Evolutionary conservation across 2,113 vertebrate species (phyloP).

Genomic region (Caloenas nicobarica): DNA sequence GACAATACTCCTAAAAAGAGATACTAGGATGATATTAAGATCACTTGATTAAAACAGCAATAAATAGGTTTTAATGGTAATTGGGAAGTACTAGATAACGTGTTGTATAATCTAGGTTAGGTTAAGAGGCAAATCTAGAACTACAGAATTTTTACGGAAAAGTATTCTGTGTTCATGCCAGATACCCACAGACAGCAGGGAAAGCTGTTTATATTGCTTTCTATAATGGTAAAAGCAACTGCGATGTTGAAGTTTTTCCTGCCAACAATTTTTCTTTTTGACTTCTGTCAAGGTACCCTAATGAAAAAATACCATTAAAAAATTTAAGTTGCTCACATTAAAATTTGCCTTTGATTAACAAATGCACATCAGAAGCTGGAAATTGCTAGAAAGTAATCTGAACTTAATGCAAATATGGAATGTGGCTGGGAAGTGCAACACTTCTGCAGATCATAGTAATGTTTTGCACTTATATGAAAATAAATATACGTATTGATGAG

Average conservation of each 20-base stretch:
- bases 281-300: slow-evolving; percentile 67
- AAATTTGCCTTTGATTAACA: slow-evolving; percentile 48
- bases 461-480: neutral
- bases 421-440: neutral
- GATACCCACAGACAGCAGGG: neutral
- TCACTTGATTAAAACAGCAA: neutral
- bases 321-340: slow-evolving; percentile 66
- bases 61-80: neutral
- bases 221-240: neutral
- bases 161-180: neutral
- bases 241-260: neutral
- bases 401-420: neutral
- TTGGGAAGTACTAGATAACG: neutral
- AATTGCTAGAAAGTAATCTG: slow-evolving; percentile 11
- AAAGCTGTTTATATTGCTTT: neutral
- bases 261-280: neutral
- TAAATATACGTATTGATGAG: neutral
- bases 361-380: slow-evolving; percentile 56
- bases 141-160: neutral
- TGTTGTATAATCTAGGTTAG: neutral
- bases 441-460: neutral
- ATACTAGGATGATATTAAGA: neutral
- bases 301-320: slow-evolving; percentile 72
- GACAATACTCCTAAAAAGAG: neutral
- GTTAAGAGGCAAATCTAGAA: neutral